Base-by-base conservation (phyloP, 2,797 vertebrate species). In the Pseudotriccus pelzelni region DNA sequence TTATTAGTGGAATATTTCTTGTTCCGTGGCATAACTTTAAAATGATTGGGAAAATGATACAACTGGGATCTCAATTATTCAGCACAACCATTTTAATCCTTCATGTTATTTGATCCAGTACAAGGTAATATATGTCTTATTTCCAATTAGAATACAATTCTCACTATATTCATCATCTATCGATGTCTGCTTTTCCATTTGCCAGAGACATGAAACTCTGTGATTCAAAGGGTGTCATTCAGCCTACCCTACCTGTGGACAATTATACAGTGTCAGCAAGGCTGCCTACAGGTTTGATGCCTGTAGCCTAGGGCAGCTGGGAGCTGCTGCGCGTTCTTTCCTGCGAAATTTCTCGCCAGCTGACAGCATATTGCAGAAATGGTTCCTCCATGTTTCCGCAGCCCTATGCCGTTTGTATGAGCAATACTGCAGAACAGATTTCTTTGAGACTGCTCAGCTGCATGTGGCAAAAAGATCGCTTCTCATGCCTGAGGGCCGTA, bases 121-220 rank as follows among this genome's bases (percentile, higher is more conserved):
- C 94, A 81, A 95, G 93, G 92, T 80, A 96, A 94, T 94, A 90
- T 74, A 94, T 3, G 80, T 96, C 96, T 90, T 95, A 90, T 94
- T 97, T 97, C 92, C 90, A 91, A 96, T 96, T 97, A 96, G 73
- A 97, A 96, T 92, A 91, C 96, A 96, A 87, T 95, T 97, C 95
- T 90, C 93, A 92, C 94, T 93, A 94, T 92, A 93, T 97, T 96
- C 52, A 89, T 97, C 93, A 94, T 94, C 64, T 93, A 87, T 93
- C 20, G 93, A 96, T 91, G 91, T 94, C 96, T 94, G 91, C 85
- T 95, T 97, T 96, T 96, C 91, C 91, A 87, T 94, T 94, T 95
- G 94, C 94, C 82, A 81, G 90, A 90, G 94, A 88, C 94, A 87
- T 95, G 84, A 86, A 88, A 95, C 83, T 43, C 89, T 89, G 63